Conservation (phyloP, 1,140 invertebrate genomes). For the Rhizoglyphus robini region DNA sequence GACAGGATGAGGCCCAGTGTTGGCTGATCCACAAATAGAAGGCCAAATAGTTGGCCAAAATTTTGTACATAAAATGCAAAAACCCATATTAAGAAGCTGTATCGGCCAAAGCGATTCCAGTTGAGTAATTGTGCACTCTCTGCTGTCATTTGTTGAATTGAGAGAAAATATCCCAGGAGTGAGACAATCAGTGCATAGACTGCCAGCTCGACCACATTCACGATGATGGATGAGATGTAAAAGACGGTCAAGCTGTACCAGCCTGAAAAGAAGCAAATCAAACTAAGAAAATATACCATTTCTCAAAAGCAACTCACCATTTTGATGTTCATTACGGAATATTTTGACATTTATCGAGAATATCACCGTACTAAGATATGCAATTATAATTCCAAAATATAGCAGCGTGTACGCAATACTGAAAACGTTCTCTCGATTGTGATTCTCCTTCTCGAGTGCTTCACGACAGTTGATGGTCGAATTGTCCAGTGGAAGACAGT, state of each 20-base stretch:
- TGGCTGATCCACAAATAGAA: not conserved
- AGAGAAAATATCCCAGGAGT: not conserved
- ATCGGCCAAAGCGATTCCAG: not conserved
- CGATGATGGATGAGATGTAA: not conserved
- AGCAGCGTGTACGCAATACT: not conserved
- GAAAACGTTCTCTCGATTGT: not conserved
- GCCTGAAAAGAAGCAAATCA: not conserved
- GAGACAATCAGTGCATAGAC: not conserved
- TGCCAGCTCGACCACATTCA: not conserved
- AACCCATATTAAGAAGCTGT: not conserved
- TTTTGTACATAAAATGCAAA: not conserved
- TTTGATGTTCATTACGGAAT: constrained; percentile 3
- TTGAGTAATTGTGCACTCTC: not conserved
- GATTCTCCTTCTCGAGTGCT: not conserved
- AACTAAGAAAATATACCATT: not conserved
- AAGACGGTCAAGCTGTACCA: constrained; percentile 1
- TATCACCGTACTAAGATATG: not conserved
- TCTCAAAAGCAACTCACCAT: not conserved
- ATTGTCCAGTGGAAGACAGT: not conserved
- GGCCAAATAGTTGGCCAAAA: not conserved
- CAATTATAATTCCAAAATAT: not conserved
- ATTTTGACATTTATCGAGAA: not conserved
- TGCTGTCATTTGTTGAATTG: not conserved
- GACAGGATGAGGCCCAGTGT: not conserved
- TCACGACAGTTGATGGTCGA: not conserved